Conservation (phyloP, 2,888 invertebrate genomes). For the Heliconius ismenius region DNA sequence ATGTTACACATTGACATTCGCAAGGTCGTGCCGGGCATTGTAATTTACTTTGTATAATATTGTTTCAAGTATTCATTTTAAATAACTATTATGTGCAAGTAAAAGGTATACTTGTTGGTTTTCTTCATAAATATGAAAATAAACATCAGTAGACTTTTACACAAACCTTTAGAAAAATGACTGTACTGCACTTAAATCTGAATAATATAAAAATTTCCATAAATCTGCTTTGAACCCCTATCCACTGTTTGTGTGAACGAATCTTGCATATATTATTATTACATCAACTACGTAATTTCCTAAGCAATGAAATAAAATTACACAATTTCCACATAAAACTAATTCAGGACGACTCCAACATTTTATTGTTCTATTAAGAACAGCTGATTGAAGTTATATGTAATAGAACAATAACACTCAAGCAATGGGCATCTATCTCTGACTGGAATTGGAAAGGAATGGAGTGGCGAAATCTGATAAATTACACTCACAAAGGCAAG, state of each 20-base stretch:
- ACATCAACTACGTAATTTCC: neutral
- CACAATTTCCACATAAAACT: constrained; percentile 3
- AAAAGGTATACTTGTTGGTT: too few species aligned
- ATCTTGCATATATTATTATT: neutral
- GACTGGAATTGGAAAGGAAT: constrained; percentile 29
- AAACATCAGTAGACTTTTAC: too few species aligned
- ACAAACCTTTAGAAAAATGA: too few species aligned
- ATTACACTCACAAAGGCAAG: constrained; percentile 23
- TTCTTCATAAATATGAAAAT: too few species aligned
- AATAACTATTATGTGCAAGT: too few species aligned
- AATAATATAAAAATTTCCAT: neutral
- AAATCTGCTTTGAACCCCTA: neutral
- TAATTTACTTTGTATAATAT: too few species aligned
- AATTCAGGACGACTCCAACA: constrained; percentile 11
- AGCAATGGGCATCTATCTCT: constrained; percentile 28
- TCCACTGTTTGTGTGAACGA: neutral
- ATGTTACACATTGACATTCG: too few species aligned
- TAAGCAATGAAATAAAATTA: neutral
- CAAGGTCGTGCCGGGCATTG: too few species aligned
- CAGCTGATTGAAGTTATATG: constrained; percentile 23
- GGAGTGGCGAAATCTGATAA: constrained; percentile 31
- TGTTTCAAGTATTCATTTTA: too few species aligned
- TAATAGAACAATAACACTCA: constrained; percentile 25
- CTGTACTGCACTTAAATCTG: too few species aligned
- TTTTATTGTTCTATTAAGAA: constrained; percentile 22